These are phyloP conservation scores for Caradrina clavipalpis DNA, from an alignment of 2,888 invertebrate species.

Conservation along the genomic window DNA sequence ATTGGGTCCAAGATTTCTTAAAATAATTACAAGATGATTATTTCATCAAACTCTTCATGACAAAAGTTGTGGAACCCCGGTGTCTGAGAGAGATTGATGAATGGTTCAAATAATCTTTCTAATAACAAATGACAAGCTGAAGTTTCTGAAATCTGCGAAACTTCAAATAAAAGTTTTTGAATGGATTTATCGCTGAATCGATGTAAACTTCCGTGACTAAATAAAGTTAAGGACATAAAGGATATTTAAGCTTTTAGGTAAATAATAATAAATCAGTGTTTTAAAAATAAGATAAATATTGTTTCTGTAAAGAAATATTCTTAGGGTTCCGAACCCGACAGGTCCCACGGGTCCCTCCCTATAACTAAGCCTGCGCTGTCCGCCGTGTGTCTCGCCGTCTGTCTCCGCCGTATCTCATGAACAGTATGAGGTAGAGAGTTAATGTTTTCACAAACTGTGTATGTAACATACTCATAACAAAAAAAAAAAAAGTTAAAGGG, in stretches of 20 bases:
- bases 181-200: constrained; percentile 36
- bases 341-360: too few relatives aligned
- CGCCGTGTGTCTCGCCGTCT: too few relatives aligned
- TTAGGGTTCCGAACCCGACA: too few relatives aligned
- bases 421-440: too few relatives aligned
- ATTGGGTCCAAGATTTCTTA: constrained; percentile 4
- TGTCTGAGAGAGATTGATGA: constrained; percentile 53
- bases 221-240: constrained; percentile 1
- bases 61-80: constrained; percentile 18
- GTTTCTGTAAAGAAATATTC: too few relatives aligned
- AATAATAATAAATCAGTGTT: neutral
- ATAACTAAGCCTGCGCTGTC: too few relatives aligned
- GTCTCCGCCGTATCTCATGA: too few relatives aligned
- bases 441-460: too few relatives aligned
- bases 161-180: constrained; percentile 30
- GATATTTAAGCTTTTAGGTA: neutral
- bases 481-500: too few relatives aligned
- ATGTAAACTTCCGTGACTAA: constrained; percentile 4
- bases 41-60: constrained; percentile 31
- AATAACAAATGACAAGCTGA: constrained; percentile 39
- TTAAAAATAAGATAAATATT: neutral
- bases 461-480: too few relatives aligned
- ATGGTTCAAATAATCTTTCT: constrained; percentile 46
- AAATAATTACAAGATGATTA: constrained; percentile 36
- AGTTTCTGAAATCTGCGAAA: constrained; percentile 37